These are phyloP conservation scores for Andrena dorsata DNA, from an alignment of 2,888 invertebrate genomes.

Conservation along the genomic window DNA sequence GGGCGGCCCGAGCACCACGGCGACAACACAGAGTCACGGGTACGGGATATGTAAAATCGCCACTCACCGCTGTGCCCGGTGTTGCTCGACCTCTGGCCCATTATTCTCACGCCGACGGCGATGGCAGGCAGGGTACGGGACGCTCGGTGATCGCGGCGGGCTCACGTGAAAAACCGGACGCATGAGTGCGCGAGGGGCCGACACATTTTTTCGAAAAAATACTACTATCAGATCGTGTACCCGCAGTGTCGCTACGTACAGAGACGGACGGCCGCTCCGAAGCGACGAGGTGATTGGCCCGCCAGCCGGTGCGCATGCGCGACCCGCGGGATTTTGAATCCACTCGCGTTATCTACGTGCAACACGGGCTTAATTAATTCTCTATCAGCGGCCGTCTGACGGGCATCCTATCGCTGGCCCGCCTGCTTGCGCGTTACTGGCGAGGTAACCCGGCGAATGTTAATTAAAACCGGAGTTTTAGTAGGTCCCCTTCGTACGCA, in stretches of 20 bases:
- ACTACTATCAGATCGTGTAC: conserved; percentile 77
- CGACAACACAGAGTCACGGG: conserved; percentile 43
- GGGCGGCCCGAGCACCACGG: conserved; percentile 25
- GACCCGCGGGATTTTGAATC: conserved; percentile 61
- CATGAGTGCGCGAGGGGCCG: conserved; percentile 73
- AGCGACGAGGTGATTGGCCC: conserved; percentile 75
- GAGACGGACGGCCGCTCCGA: conserved; percentile 70
- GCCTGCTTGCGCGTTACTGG: background rate
- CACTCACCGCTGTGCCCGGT: conserved; percentile 84
- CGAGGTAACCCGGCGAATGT: conserved; percentile 11
- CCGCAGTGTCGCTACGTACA: conserved; percentile 77
- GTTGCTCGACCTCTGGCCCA: conserved; percentile 84
- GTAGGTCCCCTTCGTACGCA: no score
- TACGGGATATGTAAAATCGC: conserved; percentile 53
- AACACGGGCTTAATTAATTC: background rate
- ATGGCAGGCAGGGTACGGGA: conserved; percentile 55
- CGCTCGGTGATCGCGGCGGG: conserved; percentile 59
- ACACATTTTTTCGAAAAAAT: conserved; percentile 75
- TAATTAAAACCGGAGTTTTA: background rate
- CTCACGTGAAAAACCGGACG: conserved; percentile 73
- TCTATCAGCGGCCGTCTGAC: background rate
- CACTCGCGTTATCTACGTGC: conserved; percentile 5
- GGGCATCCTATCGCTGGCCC: background rate
- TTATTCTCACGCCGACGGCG: conserved; percentile 72
- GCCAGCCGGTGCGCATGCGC: conserved; percentile 58